Evolutionary conservation across 2,888 invertebrate species (phyloP), one percentile per base, ranked within the genome.

Genomic region (Dugesia japonica): DNA sequence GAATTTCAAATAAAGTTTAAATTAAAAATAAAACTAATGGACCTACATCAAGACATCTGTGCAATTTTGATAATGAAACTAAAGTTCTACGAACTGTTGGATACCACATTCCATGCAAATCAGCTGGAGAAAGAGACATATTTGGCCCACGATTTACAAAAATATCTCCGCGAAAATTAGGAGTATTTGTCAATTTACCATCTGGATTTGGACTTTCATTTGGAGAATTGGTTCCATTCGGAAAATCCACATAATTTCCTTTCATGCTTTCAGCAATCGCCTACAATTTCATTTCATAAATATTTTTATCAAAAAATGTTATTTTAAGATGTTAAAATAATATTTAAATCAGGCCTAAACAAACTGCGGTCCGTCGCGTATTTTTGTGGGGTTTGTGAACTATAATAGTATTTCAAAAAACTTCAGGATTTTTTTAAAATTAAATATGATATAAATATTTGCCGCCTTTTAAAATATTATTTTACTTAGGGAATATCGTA

Each of bases 91-190:
- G 88, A 0, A 98, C 94, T 0, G 93, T 94, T 0, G 98, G 98
- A 85, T 97, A 98, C 98, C 98, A 98, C 94, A 98, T 94, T 28
- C 97, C 98, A 85, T 97, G 97, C 33, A 97, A 87, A 87, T 98
- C 97, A 0, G 95, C 93, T 0, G 94, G 92, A 0, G 92, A 92
- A 82, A 89, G 89, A 83, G 84, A 83, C 84, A 84, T 84, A 42
- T 82, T 82, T 74, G 71, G 27, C n/a, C 26, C 73, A 17, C 27
- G 23, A 31, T n/a, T 42, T 17, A 42, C 42, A 23, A 42, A n/a
- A 15, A 75, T 42, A n/a, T 56, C 56, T 56, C 56, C n/a, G 7
- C 56, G 56, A 56, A 20, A n/a, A 56, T 23, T 23, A n/a, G 23
- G 4, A 56, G n/a, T 56, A n/a, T n/a, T 20, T 56, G 56, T 7